Conservation (phyloP, 2,113 vertebrate genomes). For the Rana temporaria region DNA sequence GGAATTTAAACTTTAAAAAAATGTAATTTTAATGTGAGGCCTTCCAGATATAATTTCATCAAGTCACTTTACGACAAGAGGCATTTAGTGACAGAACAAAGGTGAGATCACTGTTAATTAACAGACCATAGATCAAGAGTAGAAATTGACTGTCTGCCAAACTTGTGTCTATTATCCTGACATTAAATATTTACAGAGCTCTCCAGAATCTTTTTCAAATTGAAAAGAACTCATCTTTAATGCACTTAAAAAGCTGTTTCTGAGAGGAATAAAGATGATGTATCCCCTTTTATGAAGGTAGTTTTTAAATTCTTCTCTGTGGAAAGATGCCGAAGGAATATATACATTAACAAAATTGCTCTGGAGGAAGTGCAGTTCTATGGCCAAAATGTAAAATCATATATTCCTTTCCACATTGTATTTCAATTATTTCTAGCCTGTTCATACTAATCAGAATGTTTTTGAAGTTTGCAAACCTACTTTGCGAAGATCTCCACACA, state of each 20-base stretch:
- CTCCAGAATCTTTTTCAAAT: not conserved
- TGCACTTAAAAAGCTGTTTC: not conserved
- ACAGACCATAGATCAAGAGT: conserved; percentile 47
- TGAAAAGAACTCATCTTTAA: conserved; percentile 9
- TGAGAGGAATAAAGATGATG: not conserved
- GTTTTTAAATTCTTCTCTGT: not conserved
- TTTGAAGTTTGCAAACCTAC: too few species aligned
- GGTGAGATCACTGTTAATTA: conserved; percentile 36
- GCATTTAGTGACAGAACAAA: conserved; percentile 31
- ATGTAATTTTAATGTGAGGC: conserved; percentile 21
- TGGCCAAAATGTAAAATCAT: too few species aligned
- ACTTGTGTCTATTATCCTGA: conserved; percentile 27
- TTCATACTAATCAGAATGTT: too few species aligned
- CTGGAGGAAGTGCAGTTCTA: too few species aligned
- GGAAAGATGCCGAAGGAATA: too few species aligned
- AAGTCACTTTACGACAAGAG: conserved; percentile 45
- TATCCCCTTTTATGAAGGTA: not conserved
- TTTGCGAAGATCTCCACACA: too few species aligned
- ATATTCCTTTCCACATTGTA: too few species aligned
- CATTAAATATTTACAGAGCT: conserved; percentile 43
- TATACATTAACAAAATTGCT: too few species aligned
- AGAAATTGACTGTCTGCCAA: conserved; percentile 28
- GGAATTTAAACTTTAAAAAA: conserved; percentile 28
- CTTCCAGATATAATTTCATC: conserved; percentile 4
- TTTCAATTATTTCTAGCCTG: too few species aligned